Evolutionary conservation across 2,113 vertebrate species (phyloP).

Genomic region (Probosciger aterrimus): DNA sequence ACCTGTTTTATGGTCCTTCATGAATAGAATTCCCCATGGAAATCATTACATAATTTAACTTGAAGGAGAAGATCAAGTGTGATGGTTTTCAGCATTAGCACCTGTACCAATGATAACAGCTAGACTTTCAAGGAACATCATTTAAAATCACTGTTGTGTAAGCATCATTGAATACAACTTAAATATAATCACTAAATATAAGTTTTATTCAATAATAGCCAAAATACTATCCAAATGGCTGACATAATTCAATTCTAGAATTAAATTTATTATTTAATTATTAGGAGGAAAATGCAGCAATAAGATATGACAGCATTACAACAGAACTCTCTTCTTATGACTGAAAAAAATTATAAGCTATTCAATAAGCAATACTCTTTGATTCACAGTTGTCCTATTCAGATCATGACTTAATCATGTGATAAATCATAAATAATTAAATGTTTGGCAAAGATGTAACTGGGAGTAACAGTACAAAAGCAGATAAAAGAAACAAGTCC

Average conservation of each 20-base stretch:
- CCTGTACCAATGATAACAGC: neutral
- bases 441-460: neutral
- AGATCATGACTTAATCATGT: neutral
- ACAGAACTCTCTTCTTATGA: neutral
- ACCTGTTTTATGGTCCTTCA: neutral
- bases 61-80: neutral
- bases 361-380: neutral
- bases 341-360: neutral
- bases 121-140: neutral
- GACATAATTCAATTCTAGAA: neutral
- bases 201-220: neutral
- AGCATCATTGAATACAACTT: neutral
- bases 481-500: neutral
- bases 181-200: neutral
- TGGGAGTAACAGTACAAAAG: neutral
- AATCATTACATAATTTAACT: neutral
- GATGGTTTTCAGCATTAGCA: neutral
- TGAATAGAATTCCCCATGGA: neutral
- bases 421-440: neutral
- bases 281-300: neutral
- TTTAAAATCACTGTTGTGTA: neutral
- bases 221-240: neutral
- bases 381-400: neutral
- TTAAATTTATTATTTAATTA: neutral
- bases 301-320: neutral